Base-by-base conservation (phyloP, 2,797 vertebrate genomes). In the Tauraco hartlaubi region DNA sequence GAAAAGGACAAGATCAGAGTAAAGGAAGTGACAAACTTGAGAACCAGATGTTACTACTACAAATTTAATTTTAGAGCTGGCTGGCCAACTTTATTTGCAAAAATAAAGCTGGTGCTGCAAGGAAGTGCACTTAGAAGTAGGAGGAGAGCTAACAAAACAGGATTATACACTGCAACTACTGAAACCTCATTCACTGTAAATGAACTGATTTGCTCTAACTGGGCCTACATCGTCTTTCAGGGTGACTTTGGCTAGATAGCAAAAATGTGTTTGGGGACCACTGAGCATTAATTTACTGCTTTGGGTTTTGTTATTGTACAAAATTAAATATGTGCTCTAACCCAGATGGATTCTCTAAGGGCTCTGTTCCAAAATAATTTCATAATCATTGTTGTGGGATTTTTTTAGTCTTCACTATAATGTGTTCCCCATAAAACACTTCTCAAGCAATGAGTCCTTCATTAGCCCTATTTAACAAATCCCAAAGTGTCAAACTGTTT, bases 351-450 rank as follows among this genome's bases (percentile, higher is more conserved):
- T 92, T 96, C 85, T 96, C 91, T 51, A 9, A 90, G 46, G 92
- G 49, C 17, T 80, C 55, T 74, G 33, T 64, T 96, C 74, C 49
- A 95, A 96, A 97, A 94, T 95, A 88, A 96, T 97, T 96, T 92
- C 59, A 68, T 95, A 95, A 97, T 91, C 44, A 74, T 81, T 88
- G 81, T 76, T 95, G 61, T 95, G 94, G 68, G 75, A 87, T 67
- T 96, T 84, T 86, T 93, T 56, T 4, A 77, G 75, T 90, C 62
- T 94, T 96, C 14, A 2, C 25, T 85, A 2, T 58, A 68, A 23
- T 71, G 61, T 92, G 88, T 90, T 88, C 87, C 63, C 91, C 46
- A 7, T 41, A 35, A 21, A 95, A 73, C 37, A 76, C 39, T 95
- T 91, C 55, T 91, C 75, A 94, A 83, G 41, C 59, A 92, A 54